Conservation (phyloP, 2,113 vertebrate species). For the Limnothrissa miodon region DNA sequence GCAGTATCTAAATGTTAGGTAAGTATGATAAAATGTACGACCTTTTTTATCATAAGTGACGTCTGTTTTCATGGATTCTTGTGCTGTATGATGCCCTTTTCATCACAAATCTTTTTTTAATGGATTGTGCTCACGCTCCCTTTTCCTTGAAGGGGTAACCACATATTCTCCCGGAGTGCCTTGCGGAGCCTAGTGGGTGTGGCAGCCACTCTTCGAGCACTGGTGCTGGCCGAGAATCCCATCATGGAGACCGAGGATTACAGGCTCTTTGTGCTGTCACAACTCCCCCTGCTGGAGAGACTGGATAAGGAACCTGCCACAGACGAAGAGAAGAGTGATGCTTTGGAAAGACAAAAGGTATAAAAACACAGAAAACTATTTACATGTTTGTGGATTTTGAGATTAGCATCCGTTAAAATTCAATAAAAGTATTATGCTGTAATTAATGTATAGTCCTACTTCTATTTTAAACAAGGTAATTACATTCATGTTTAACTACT, state of each 20-base stretch:
- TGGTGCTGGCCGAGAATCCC: slow-evolving; percentile 84
- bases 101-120: not conserved
- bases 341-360: slow-evolving; percentile 58
- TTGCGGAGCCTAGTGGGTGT: slow-evolving; percentile 53
- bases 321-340: slow-evolving; percentile 76
- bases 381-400: not conserved
- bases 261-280: slow-evolving; percentile 69
- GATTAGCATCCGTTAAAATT: not conserved
- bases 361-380: not conserved
- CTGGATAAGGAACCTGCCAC: slow-evolving; percentile 82
- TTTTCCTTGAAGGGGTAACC: slow-evolving; percentile 63
- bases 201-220: slow-evolving; percentile 64
- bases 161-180: slow-evolving; percentile 48
- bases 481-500: not conserved
- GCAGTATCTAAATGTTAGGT: slow-evolving; percentile 85
- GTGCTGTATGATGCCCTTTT: not conserved
- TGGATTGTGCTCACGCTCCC: not conserved
- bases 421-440: not conserved
- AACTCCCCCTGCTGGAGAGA: slow-evolving; percentile 73
- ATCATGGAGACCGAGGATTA: slow-evolving; percentile 69
- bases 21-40: not conserved
- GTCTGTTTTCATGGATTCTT: too few relatives aligned
- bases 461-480: not conserved
- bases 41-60: too few relatives aligned
- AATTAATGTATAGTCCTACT: too few relatives aligned